Evolutionary conservation across 2,888 invertebrate genomes (phyloP).

Genomic region (Agrochola lota): DNA sequence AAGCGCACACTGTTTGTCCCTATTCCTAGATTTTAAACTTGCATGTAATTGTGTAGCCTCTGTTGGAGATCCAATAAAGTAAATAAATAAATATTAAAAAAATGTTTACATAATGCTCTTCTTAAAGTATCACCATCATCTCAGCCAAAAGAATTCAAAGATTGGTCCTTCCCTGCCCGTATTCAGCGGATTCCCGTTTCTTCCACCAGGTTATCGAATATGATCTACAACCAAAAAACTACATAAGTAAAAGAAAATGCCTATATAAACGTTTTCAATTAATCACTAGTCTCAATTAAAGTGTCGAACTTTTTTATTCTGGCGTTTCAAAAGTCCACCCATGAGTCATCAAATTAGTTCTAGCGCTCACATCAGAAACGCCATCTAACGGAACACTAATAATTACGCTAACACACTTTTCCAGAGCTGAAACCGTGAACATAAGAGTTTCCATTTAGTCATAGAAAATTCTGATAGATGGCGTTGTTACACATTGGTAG

Average conservation of each 20-base stretch:
- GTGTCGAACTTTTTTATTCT: not conserved
- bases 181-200: too few species aligned
- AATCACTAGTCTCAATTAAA: not conserved
- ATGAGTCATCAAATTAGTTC: not conserved
- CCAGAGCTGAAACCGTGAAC: not conserved
- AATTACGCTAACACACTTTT: conserved; percentile 5
- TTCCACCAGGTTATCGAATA: not conserved
- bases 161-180: not conserved
- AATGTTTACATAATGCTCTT: not conserved
- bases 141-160: not conserved
- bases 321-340: not conserved
- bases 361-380: conserved; percentile 3
- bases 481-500: conserved; percentile 55
- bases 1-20: too few species aligned
- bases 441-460: conserved; percentile 41
- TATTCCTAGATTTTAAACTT: too few species aligned
- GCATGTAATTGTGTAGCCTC: too few species aligned
- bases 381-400: conserved; percentile 44
- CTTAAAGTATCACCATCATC: not conserved
- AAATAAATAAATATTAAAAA: too few species aligned
- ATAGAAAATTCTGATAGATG: conserved; percentile 73
- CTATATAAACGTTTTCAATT: not conserved
- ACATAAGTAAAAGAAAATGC: not conserved
- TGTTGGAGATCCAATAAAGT: too few species aligned
- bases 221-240: not conserved